Conservation (phyloP, 2,888 invertebrate genomes). For the Digitonthophagus gazella region DNA sequence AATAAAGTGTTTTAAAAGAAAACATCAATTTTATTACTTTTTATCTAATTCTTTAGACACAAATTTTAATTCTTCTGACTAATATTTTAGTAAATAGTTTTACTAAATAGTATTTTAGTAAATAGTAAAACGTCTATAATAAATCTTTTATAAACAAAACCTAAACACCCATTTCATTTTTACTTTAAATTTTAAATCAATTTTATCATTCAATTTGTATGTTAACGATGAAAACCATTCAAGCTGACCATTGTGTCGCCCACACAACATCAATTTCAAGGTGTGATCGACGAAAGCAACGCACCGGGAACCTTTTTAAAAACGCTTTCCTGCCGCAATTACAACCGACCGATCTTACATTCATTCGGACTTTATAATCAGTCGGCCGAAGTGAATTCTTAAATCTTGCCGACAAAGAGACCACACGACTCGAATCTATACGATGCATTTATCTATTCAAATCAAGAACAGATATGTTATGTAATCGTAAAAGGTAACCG, state of each 20-base stretch:
- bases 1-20: too few relatives aligned
- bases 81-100: too few relatives aligned
- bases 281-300: conserved; percentile 38
- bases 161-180: too few relatives aligned
- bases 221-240: conserved; percentile 30
- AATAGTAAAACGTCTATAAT: too few relatives aligned
- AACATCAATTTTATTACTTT: too few relatives aligned
- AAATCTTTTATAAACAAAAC: too few relatives aligned
- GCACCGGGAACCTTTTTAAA: background rate
- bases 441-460: background rate
- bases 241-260: conserved; percentile 48
- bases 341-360: background rate
- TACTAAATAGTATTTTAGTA: too few relatives aligned
- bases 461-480: too few relatives aligned
- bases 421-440: background rate
- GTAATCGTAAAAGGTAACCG: too few relatives aligned
- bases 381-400: background rate
- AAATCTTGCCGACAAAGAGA: background rate
- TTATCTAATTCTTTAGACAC: too few relatives aligned
- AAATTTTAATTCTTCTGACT: too few relatives aligned
- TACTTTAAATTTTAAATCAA: background rate
- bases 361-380: background rate
- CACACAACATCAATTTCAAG: conserved; percentile 41
- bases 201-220: background rate
- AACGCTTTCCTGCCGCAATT: background rate